Percentiles rank a stretch among this genome's conserved stretches.
Conservation (phyloP, 1,140 invertebrate genomes). For the Carposina sasakii region DNA sequence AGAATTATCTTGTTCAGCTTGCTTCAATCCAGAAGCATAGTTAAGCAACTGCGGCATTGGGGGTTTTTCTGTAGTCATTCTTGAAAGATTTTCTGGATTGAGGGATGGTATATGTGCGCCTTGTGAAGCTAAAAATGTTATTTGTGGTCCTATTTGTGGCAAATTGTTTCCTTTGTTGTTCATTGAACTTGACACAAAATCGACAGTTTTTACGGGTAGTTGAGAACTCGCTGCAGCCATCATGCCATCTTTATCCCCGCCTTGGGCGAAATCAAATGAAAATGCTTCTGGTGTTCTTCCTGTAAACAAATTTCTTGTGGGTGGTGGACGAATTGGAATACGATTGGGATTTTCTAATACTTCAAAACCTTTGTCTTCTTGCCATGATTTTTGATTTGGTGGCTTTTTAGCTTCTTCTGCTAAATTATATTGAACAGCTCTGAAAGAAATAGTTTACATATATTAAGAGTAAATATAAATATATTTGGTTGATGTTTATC, state of each 20-base stretch:
- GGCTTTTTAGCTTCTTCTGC: conserved; percentile 64
- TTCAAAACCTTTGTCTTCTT: conserved; percentile 39
- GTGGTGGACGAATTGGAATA: conserved; percentile 25
- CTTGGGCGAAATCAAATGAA: conserved; percentile 47
- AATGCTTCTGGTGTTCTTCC: conserved; percentile 63
- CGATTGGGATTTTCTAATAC: conserved; percentile 18
- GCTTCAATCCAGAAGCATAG: conserved; percentile 47
- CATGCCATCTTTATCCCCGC: conserved; percentile 38
- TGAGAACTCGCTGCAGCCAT: conserved; percentile 38
- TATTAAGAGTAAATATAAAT: too few relatives aligned
- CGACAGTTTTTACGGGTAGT: conserved; percentile 36
- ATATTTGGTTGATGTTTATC: too few relatives aligned
- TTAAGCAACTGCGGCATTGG: conserved; percentile 55
- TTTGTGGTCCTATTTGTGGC: conserved; percentile 57
- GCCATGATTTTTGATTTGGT: conserved; percentile 46
- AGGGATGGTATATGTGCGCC: conserved; percentile 53
- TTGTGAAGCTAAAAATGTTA: conserved; percentile 64
- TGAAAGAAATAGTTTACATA: conserved; percentile 28
- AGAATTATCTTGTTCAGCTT: conserved; percentile 44
- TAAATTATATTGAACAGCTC: conserved; percentile 64
- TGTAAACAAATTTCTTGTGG: conserved; percentile 51
- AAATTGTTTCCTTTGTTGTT: conserved; percentile 39
- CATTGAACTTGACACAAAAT: conserved; percentile 37
- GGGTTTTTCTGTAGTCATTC: conserved; percentile 42
- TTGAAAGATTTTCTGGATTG: conserved; percentile 30